A percentile compares a stretch with the other conserved stretches of the same genome.
These are phyloP conservation scores for Tiphia femorata DNA, from an alignment of 2,888 invertebrate genomes.

Conservation along the genomic window DNA sequence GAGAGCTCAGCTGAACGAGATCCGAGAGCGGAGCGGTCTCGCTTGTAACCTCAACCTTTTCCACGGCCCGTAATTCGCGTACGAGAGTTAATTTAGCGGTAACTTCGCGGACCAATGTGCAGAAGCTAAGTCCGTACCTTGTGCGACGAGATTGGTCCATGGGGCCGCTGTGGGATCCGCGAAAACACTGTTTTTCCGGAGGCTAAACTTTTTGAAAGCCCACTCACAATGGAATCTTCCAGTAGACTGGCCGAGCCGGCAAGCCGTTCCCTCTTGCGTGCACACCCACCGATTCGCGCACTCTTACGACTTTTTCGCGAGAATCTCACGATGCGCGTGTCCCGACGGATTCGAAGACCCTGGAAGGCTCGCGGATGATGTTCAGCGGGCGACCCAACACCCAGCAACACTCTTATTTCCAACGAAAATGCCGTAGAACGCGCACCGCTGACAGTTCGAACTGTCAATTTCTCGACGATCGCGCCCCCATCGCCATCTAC, in stretches of 20 bases:
- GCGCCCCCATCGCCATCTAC: slow-evolving; percentile 37
- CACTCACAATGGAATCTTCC: slow-evolving; percentile 68
- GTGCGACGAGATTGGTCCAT: slow-evolving; percentile 14
- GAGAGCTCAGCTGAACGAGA: slow-evolving; percentile 63
- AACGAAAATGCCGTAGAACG: slow-evolving; percentile 47
- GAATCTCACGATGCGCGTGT: background rate
- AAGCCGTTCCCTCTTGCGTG: slow-evolving; percentile 64
- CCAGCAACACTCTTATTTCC: slow-evolving; percentile 47
- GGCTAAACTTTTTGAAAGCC: slow-evolving; percentile 59
- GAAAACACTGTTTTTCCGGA: slow-evolving; percentile 41
- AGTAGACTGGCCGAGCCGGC: slow-evolving; percentile 66
- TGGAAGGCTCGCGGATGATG: slow-evolving; percentile 8
- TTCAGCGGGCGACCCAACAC: slow-evolving; percentile 12
- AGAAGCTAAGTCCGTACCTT: slow-evolving; percentile 12
- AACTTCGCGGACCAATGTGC: slow-evolving; percentile 20
- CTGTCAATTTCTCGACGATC: slow-evolving; percentile 47
- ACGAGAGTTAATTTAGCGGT: slow-evolving; percentile 17
- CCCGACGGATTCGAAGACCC: slow-evolving; percentile 7
- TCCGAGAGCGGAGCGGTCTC: slow-evolving; percentile 27
- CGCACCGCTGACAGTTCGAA: slow-evolving; percentile 62
- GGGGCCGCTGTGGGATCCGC: slow-evolving; percentile 26
- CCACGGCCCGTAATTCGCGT: background rate
- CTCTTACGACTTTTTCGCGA: background rate
- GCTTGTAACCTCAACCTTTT: slow-evolving; percentile 45
- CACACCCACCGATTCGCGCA: slow-evolving; percentile 52